Evolutionary conservation across 2,797 vertebrate species (phyloP), one percentile per base, ranked within the genome.

Genomic region (Florisuga fusca): DNA sequence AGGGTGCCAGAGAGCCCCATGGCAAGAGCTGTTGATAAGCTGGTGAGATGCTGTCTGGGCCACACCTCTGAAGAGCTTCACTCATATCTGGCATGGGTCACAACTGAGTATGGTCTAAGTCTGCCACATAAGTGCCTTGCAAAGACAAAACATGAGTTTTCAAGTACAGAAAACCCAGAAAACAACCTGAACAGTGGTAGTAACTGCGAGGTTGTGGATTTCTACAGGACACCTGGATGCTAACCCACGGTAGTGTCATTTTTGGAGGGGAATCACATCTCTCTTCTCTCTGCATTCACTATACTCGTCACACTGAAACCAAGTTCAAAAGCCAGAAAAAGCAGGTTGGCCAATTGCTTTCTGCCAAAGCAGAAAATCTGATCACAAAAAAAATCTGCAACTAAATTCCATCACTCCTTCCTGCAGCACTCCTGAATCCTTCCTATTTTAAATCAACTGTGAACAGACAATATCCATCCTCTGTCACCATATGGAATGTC

Each of bases 301-400:
- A 62, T 54, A 11, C 21, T 63, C 66, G 80, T 26, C 62, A 45
- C 10, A 15, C 27, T 48, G 27, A 64, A 69, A 73, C 10, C 0
- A 78, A 81, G 69, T 48, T 63, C 53, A 61, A 81, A 71, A 89
- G 31, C 10, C 91, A 84, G 29, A 67, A 75, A 72, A 92, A 64
- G 38, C 19, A 73, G 8, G 3, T 4, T 89, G 79, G 62, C 50
- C 54, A 38, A 50, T 9, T 68, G 66, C n/a, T 74, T 89, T 77
- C 72, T 5, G 27, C 63, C 76, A 79, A 54, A 89, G 71, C 59
- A 43, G 51, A 84, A 91, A 74, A 83, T 71, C 53, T 83, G 45
- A 81, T 81, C 34, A 66, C 0, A 1, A 48, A 82, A 76, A 66
- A 85, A 77, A 45, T 38, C 58, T 69, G 58, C 71, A 84, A 27